Evolutionary conservation across 2,113 vertebrate genomes (phyloP), one percentile per base, ranked within the genome.

Genomic region (Sapajus apella): DNA sequence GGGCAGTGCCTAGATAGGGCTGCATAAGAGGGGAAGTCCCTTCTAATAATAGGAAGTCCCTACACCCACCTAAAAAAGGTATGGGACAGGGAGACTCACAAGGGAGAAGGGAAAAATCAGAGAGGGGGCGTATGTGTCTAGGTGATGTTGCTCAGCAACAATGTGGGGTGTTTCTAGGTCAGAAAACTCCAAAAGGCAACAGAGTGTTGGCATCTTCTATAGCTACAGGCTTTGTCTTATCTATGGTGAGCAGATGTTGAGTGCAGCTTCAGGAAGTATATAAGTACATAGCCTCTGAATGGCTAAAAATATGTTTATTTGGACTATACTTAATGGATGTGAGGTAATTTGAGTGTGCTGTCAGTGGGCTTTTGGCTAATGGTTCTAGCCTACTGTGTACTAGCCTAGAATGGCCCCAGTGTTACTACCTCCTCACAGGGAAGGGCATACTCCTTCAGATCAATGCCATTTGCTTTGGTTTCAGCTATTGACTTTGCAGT

Each of bases 221-320:
- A 75, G 68, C 45, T 52, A 32, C n/a, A 55, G 73, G 73, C 23
- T 90, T 89, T 93, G 77, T 91, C 73, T 95, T 93, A 91, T 95
- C 87, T 72, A 45, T 27, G 70, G 70, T 18, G 68, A 52, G 37
- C 81, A 94, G 92, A 77, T 91, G 66, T 35, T 87, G 27, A 35
- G 58, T 95, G 50, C 30, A 55, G 72, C 90, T 96, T 90, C 45
- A 43, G 13, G 2, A 25, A 56, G 21, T 97, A 68, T 95, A 58
- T 87, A 88, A 89, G 37, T 86, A 88, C 68, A 73, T 25, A 79
- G 85, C 32, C 52, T 91, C n/a, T 79, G 95, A 73, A 45, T 55
- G 66, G 47, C 93, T 96, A 68, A 94, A 96, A 95, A n/a, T 92
- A 95, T 14, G 10, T 76, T 94, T 76, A 52, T 96, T 84, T 93